Conservation (phyloP, 2,888 invertebrate species). For the Eilema griseolum region DNA sequence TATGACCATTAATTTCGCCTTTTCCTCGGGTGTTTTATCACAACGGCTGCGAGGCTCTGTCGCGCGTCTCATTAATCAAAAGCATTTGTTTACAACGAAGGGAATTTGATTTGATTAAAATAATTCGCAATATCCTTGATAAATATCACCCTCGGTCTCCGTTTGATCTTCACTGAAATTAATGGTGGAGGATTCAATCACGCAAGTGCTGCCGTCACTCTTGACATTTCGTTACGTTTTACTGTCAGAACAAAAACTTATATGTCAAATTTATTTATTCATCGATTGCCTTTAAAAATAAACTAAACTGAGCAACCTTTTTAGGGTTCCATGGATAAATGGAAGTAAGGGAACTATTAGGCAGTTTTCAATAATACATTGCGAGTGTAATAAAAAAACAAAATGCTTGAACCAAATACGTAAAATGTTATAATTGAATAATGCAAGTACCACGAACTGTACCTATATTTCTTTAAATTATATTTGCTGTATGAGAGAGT, state of each 20-base stretch:
- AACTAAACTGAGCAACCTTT: conserved; percentile 23
- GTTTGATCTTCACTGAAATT: conserved; percentile 86
- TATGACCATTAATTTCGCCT: conserved; percentile 87
- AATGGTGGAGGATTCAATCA: conserved; percentile 87
- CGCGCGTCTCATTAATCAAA: conserved; percentile 87
- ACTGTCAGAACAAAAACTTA: conserved; percentile 11
- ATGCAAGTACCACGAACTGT: too few species aligned
- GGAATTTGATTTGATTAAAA: conserved; percentile 88
- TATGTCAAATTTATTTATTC: conserved; percentile 24
- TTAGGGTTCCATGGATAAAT: background rate
- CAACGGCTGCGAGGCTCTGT: conserved; percentile 84
- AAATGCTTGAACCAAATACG: too few species aligned
- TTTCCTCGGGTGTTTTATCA: conserved; percentile 86
- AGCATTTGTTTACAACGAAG: conserved; percentile 87
- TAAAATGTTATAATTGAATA: too few species aligned
- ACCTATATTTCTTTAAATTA: too few species aligned
- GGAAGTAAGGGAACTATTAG: too few species aligned
- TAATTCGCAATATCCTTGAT: conserved; percentile 88
- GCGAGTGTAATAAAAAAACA: too few species aligned
- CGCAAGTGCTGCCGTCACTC: conserved; percentile 76
- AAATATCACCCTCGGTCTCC: conserved; percentile 87
- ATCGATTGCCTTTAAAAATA: conserved; percentile 22
- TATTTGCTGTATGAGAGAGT: too few species aligned
- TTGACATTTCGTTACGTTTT: conserved; percentile 60
- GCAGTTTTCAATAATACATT: too few species aligned